These are phyloP conservation scores for Apocrypta bakeri DNA, from an alignment of 1,140 invertebrate species.

Conservation along the genomic window DNA sequence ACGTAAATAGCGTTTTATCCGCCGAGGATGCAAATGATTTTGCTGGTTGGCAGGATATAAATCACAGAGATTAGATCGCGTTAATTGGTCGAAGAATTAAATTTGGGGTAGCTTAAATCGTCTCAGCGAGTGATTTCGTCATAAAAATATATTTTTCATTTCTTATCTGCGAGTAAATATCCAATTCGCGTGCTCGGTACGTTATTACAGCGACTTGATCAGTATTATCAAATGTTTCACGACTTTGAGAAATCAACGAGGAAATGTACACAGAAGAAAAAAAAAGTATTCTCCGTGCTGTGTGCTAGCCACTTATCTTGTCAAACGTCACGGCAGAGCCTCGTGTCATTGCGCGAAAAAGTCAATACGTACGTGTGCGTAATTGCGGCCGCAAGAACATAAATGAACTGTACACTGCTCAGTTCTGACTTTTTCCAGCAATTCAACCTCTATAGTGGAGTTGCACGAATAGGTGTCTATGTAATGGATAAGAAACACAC, in stretches of 20 bases:
- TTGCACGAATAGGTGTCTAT: background rate
- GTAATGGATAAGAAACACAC: background rate
- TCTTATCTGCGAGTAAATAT: background rate
- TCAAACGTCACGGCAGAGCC: background rate
- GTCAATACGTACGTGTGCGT: background rate
- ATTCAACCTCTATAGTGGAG: background rate
- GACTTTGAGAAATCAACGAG: background rate
- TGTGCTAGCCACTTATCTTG: conserved; percentile 2
- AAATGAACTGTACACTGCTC: background rate
- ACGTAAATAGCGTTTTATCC: background rate
- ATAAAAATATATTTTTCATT: background rate
- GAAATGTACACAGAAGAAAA: background rate
- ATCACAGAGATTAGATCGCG: background rate
- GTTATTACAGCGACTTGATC: background rate
- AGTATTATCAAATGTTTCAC: background rate
- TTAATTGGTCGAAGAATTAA: background rate
- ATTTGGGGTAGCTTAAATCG: background rate
- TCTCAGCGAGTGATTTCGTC: background rate
- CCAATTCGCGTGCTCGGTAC: background rate
- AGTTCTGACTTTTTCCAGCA: background rate
- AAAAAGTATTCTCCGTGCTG: background rate
- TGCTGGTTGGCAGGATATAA: background rate
- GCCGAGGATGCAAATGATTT: background rate
- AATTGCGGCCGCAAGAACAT: background rate
- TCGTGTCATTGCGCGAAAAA: background rate